Conservation (phyloP, 2,113 vertebrate species). For the Dasyurus viverrinus region DNA sequence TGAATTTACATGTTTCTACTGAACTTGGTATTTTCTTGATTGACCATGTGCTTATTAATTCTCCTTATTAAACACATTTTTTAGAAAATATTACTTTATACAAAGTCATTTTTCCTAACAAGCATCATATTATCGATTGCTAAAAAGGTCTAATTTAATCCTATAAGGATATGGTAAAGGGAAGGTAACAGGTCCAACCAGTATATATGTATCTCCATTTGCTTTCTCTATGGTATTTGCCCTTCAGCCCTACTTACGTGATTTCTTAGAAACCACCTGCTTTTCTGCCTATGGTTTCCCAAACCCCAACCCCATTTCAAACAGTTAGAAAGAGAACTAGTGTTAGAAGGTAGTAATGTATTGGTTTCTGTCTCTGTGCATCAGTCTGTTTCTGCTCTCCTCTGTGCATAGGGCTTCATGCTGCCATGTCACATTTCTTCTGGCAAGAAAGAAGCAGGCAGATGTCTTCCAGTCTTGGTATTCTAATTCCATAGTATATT, state of each 20-base stretch:
- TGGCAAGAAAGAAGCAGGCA: not conserved
- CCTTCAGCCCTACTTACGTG: not conserved
- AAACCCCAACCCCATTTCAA: not conserved
- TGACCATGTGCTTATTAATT: not conserved
- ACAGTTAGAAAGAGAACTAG: not conserved
- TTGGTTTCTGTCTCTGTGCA: not conserved
- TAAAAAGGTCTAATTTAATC: not conserved
- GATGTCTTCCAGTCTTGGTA: not conserved
- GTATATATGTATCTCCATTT: not conserved
- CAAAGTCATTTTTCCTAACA: not conserved
- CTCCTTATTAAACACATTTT: not conserved
- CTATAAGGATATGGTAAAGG: not conserved
- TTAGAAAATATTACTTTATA: not conserved
- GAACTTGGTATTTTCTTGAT: not conserved
- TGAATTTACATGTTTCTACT: not conserved
- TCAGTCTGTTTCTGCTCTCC: not conserved
- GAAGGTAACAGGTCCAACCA: not conserved
- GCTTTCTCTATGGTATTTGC: not conserved
- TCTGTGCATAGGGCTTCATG: not conserved
- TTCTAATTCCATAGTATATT: not conserved
- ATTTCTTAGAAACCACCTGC: not conserved
- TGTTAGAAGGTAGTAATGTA: not conserved
- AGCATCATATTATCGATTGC: not conserved
- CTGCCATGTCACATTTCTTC: not conserved
- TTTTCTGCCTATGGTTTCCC: not conserved